Conservation (phyloP, 64 coral and sea anemone genomes). For the Dendrophyllia cribrosa region DNA sequence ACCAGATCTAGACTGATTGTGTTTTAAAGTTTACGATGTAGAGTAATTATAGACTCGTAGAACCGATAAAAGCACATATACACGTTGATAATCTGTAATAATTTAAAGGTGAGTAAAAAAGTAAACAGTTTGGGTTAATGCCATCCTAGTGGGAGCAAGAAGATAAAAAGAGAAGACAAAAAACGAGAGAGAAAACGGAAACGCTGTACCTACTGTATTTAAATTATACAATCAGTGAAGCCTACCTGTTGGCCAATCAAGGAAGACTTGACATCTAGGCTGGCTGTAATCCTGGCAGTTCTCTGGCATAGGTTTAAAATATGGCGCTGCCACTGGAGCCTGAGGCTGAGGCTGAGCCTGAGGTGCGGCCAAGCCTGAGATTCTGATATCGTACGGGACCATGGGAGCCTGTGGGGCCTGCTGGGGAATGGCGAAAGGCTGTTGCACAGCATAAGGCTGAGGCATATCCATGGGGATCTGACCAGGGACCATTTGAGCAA, state of each 20-base stretch:
- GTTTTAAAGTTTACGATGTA: too few species aligned
- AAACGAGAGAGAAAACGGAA: not conserved
- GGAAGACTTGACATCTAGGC: conserved; percentile 76
- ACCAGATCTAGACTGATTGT: too few species aligned
- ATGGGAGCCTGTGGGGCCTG: conserved; percentile 29
- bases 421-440: conserved; percentile 10
- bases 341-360: conserved; percentile 42
- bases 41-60: too few species aligned
- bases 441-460: conserved; percentile 41
- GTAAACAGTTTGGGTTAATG: too few species aligned
- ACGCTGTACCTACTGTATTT: not conserved
- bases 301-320: conserved; percentile 69
- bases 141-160: not conserved
- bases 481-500: conserved; percentile 66
- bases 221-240: not conserved
- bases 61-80: too few species aligned
- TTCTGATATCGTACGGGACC: conserved; percentile 39
- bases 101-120: not conserved
- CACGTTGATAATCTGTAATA: too few species aligned
- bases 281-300: conserved; percentile 77
- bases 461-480: conserved; percentile 42
- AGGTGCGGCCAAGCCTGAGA: conserved; percentile 16
- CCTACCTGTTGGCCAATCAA: conserved; percentile 92
- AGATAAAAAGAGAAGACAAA: not conserved
- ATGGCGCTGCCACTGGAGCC: not conserved